These are phyloP conservation scores for Thelaira solivaga DNA, from an alignment of 2,888 invertebrate genomes.

Conservation along the genomic window DNA sequence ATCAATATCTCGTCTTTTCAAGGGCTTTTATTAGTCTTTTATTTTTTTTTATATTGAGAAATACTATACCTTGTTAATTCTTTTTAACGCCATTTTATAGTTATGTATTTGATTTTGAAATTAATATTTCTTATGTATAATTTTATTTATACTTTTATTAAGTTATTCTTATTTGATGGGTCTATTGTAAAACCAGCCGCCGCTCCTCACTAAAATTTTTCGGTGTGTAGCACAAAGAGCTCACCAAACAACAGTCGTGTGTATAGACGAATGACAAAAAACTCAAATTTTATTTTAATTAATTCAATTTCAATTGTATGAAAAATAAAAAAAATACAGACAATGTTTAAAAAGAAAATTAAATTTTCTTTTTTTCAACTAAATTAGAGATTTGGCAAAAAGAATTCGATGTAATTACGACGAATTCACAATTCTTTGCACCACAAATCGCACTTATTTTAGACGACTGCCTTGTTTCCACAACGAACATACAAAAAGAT, in stretches of 20 bases:
- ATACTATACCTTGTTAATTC: constrained; percentile 89
- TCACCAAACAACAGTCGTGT: constrained; percentile 62
- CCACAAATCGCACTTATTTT: constrained; percentile 66
- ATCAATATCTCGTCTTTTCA: constrained; percentile 63
- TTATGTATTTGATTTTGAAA: constrained; percentile 73
- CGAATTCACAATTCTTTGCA: constrained; percentile 66
- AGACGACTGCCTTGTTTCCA: constrained; percentile 58
- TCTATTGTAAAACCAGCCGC: constrained; percentile 56
- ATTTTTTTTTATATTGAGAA: constrained; percentile 60
- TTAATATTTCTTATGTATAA: constrained; percentile 60
- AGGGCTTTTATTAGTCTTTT: constrained; percentile 56
- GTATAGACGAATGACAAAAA: constrained; percentile 60
- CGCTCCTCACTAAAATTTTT: constrained; percentile 62
- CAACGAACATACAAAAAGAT: constrained; percentile 62
- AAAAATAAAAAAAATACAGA: constrained; percentile 35
- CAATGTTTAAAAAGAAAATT: constrained; percentile 42
- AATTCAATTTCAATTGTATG: constrained; percentile 43
- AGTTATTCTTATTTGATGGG: constrained; percentile 50
- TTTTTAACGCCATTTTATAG: constrained; percentile 93
- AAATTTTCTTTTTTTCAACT: constrained; percentile 29
- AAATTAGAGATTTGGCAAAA: constrained; percentile 57
- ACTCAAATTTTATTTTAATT: constrained; percentile 59
- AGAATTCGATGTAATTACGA: constrained; percentile 63
- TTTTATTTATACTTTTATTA: constrained; percentile 59
- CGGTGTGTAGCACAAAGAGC: constrained; percentile 65